phyloP scores from a whole-genome alignment of 2,888 invertebrate genomes.

The Lasioglossum figueresi region DNA sequence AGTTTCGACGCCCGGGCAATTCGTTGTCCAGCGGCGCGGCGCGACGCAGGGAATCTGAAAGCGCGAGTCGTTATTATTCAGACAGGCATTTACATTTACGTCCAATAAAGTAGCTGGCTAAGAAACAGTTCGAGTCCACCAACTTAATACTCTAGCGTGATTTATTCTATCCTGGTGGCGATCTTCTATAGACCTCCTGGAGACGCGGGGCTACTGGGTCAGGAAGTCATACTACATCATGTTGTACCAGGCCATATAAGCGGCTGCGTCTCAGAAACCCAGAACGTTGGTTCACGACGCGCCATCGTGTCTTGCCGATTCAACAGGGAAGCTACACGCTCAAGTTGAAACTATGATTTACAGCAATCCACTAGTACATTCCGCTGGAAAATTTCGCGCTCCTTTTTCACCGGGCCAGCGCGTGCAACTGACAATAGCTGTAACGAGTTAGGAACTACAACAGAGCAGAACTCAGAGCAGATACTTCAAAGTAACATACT shows the following conservation, averaged over 20 bases:
- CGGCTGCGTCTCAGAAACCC: conserved; percentile 46
- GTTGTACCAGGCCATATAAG: conserved; percentile 40
- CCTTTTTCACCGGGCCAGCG: neutral
- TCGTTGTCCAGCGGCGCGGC: neutral
- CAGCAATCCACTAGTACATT: conserved; percentile 7
- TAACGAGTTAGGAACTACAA: neutral
- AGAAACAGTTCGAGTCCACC: conserved; percentile 14
- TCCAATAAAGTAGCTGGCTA: conserved; percentile 13
- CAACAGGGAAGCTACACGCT: neutral
- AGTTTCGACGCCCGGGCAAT: neutral
- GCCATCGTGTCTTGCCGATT: conserved; percentile 41
- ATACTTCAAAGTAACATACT: too few relatives aligned
- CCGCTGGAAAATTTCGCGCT: neutral
- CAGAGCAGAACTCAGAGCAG: neutral
- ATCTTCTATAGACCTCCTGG: conserved; percentile 29
- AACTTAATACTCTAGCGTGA: conserved; percentile 9
- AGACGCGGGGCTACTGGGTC: conserved; percentile 75
- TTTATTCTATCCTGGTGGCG: conserved; percentile 21
- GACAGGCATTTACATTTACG: conserved; percentile 13
- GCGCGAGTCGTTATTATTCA: conserved; percentile 9
- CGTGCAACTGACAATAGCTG: conserved; percentile 1
- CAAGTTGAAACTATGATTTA: conserved; percentile 16
- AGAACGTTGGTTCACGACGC: conserved; percentile 40
- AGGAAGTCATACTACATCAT: conserved; percentile 64
- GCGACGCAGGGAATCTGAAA: neutral